Conservation (phyloP, 2,888 invertebrate species). For the Boloria selene region DNA sequence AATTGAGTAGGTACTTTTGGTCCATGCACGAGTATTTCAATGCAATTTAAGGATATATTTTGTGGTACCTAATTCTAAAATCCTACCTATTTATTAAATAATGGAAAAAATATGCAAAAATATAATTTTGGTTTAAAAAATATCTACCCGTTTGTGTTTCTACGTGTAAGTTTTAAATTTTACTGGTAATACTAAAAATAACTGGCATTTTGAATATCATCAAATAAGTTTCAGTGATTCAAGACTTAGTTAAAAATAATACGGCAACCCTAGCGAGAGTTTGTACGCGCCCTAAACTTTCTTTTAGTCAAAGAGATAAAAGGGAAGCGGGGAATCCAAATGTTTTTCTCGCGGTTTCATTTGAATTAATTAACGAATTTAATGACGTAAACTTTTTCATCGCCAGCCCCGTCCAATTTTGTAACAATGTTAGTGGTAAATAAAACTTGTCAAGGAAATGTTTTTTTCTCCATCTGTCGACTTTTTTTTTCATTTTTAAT, state of each 20-base stretch:
- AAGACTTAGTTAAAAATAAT: not conserved
- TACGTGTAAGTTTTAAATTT: too few species aligned
- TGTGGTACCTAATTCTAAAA: too few species aligned
- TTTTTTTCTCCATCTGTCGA: conserved; percentile 73
- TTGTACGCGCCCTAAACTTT: conserved; percentile 65
- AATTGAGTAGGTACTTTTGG: too few species aligned
- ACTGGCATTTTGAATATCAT: not conserved
- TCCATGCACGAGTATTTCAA: too few species aligned
- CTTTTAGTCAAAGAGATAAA: conserved; percentile 59
- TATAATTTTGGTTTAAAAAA: too few species aligned
- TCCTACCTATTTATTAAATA: too few species aligned
- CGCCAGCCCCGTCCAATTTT: conserved; percentile 59
- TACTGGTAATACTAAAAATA: too few species aligned
- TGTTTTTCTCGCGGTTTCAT: conserved; percentile 78
- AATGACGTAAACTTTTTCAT: conserved; percentile 79
- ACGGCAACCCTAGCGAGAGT: conserved; percentile 7
- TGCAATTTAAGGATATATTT: too few species aligned
- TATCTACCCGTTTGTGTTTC: too few species aligned
- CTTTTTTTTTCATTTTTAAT: conserved; percentile 63
- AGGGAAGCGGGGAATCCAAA: conserved; percentile 72
- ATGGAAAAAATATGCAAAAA: too few species aligned
- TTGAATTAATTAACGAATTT: conserved; percentile 82
- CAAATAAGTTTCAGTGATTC: not conserved
- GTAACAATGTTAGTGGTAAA: conserved; percentile 82
- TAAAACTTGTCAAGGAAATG: conserved; percentile 81